Percentiles rank a stretch among this genome's conserved stretches.
Evolutionary conservation across 2,113 vertebrate species (phyloP).

Genomic region (Arizona elegans): DNA sequence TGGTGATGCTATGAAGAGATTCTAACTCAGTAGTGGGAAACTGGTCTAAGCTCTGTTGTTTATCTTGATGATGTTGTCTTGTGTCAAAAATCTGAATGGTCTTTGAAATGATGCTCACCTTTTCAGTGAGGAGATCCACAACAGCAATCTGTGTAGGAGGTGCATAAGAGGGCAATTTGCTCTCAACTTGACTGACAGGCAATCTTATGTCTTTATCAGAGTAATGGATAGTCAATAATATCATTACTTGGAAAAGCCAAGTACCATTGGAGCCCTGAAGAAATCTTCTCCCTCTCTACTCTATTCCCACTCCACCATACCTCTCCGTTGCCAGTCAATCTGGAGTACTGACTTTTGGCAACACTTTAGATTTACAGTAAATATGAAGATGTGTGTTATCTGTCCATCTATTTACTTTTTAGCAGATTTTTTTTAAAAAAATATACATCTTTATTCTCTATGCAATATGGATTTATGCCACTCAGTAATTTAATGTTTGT

Average conservation of each 20-base stretch:
- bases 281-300: neutral
- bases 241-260: neutral
- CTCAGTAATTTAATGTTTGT: neutral
- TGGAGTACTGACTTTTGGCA: neutral
- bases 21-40: neutral
- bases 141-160: neutral
- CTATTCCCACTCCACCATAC: neutral
- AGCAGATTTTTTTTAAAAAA: neutral
- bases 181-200: neutral
- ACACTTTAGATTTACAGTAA: neutral
- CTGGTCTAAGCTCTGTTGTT: neutral
- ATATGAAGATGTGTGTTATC: neutral
- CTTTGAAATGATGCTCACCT: neutral
- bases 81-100: neutral
- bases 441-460: neutral
- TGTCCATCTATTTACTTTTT: neutral
- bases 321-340: neutral
- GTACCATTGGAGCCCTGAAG: neutral
- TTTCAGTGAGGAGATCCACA: neutral
- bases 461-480: neutral
- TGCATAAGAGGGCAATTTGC: neutral
- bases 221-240: neutral
- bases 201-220: neutral
- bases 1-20: neutral
- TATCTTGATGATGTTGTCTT: neutral